Base-by-base conservation (phyloP, 2,113 vertebrate genomes). In the Leptosomus discolor region DNA sequence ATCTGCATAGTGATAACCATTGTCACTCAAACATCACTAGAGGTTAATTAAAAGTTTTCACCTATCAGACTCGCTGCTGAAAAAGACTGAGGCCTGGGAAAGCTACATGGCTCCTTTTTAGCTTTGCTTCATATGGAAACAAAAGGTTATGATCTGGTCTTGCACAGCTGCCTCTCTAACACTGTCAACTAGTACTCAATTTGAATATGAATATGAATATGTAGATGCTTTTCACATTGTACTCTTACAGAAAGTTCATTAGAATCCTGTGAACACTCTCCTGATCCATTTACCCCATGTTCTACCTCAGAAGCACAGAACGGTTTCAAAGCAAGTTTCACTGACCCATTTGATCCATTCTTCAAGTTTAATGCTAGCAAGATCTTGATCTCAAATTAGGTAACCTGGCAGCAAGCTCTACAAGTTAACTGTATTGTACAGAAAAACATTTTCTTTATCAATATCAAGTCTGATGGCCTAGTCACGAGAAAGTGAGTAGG, bases 401-500 rank as follows among this genome's bases (percentile, higher is more conserved):
- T 45, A 41, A 50, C 8, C 12, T 29, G 15, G 29, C 63, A 91
- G 45, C 19, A 64, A 61, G 45, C 9, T 74, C 50, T 71, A 1
- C 11, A 88, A 58, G 11, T 39, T 63, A 64, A 77, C 27, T 27
- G 4, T 7, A 56, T 4, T n/a, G 20, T 15, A 64, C 1, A 16
- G 45, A 87, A 68, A 85, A 80, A 27, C 12, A 37, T 34, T 54
- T 75, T 56, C 54, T 73, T 65, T 68, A 39, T 41, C 51, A n/a
- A 3, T 60, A 54, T 19, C 3, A 5, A 68, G 12, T 57, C n/a
- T 36, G 34, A 68, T 10, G 46, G 32, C 8, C 24, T 45, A 54
- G 32, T 30, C 48, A 63, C 0, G 0, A 22, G 19, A 41, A 69
- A 76, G 39, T 2, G 0, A 58, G 37, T 2, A 56, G 37, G 39